Conservation (phyloP, 2,888 invertebrate species). For the Clunio marinus region DNA sequence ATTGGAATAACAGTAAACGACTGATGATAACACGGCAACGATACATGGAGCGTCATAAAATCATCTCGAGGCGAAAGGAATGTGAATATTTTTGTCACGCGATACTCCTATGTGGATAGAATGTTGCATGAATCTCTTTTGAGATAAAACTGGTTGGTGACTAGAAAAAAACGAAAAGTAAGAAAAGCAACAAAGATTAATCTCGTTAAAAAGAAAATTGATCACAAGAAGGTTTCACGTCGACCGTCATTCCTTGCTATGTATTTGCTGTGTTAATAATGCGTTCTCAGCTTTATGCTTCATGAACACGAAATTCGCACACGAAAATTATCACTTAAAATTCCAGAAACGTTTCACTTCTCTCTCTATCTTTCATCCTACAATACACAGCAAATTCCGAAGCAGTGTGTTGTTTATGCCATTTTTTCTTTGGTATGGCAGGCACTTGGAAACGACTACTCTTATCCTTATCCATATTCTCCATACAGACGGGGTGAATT, state of each 20-base stretch:
- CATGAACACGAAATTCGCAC: background rate
- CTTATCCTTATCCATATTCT: background rate
- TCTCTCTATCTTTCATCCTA: background rate
- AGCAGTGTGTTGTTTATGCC: conserved; percentile 13
- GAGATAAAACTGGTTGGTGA: too few species aligned
- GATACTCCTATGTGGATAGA: background rate
- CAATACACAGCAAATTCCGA: background rate
- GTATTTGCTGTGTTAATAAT: background rate
- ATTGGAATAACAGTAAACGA: background rate
- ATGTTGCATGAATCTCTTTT: too few species aligned
- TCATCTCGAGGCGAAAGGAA: background rate
- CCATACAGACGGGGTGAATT: too few species aligned
- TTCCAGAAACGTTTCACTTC: background rate
- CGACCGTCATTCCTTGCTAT: background rate
- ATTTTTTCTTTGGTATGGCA: background rate
- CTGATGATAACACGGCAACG: background rate
- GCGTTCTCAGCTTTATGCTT: background rate
- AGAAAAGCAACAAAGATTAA: too few species aligned
- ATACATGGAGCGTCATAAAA: too few species aligned
- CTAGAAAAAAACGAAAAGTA: too few species aligned
- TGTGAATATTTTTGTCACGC: background rate
- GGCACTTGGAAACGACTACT: background rate
- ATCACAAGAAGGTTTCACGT: background rate
- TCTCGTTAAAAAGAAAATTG: background rate
- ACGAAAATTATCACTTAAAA: background rate